Percentiles rank a stretch among this genome's conserved stretches.
These are phyloP conservation scores for Metacarcinus magister DNA, from an alignment of 2,888 invertebrate species.

Conservation along the genomic window DNA sequence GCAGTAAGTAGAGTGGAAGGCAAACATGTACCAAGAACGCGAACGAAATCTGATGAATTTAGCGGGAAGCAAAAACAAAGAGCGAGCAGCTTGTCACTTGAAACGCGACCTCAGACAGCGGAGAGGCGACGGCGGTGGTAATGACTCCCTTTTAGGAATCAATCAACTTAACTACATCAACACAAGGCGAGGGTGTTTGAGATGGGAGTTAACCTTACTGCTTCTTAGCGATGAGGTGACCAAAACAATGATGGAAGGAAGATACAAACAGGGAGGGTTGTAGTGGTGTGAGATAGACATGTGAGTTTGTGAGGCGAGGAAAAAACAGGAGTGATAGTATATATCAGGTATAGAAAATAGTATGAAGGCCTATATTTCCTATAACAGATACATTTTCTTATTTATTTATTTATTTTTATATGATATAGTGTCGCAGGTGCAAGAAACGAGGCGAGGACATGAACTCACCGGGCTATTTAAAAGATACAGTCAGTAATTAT, in stretches of 20 bases:
- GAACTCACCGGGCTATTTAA: no score
- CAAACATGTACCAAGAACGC: neutral
- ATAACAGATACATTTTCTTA: no score
- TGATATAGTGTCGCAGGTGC: no score
- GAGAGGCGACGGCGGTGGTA: neutral
- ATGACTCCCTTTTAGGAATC: neutral
- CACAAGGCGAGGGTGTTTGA: neutral
- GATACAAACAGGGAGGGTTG: neutral
- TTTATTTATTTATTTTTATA: no score
- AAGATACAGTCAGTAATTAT: no score
- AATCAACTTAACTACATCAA: neutral
- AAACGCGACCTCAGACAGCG: neutral
- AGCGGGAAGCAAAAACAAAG: neutral
- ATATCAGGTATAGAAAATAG: no score
- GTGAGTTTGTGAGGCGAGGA: neutral
- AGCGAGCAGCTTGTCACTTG: neutral
- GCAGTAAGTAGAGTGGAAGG: neutral
- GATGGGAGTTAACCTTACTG: neutral
- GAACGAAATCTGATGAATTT: conserved; percentile 17
- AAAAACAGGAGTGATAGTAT: neutral
- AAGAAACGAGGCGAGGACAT: no score
- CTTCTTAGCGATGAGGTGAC: neutral
- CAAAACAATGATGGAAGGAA: neutral
- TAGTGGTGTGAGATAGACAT: neutral
- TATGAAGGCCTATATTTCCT: no score